phyloP scores from a whole-genome alignment of 2,113 vertebrate genomes.

The Heliornis fulica region DNA sequence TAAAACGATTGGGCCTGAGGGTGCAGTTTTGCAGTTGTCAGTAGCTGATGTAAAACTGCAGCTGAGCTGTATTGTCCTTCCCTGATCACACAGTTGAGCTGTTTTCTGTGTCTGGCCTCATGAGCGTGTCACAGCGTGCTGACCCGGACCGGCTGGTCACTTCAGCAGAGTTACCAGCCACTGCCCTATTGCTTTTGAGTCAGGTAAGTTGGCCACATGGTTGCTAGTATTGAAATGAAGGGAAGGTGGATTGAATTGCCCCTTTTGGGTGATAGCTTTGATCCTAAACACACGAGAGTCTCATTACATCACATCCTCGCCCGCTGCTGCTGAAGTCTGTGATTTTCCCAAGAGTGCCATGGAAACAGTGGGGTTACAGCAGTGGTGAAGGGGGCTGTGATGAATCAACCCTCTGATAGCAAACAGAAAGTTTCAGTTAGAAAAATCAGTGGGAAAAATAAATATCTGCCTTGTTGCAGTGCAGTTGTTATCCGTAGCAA shows the following conservation, averaged over 20 bases:
- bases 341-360: background rate
- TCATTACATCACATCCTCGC: background rate
- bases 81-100: background rate
- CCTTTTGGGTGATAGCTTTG: background rate
- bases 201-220: background rate
- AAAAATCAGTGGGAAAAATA: constrained; percentile 29
- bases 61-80: background rate
- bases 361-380: background rate
- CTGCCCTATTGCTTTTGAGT: background rate
- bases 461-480: constrained; percentile 10
- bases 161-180: background rate
- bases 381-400: background rate
- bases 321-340: background rate
- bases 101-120: background rate
- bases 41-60: background rate
- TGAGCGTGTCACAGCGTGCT: fast-evolving
- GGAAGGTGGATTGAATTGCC: background rate
- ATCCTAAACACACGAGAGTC: fast-evolving
- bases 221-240: background rate
- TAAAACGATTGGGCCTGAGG: constrained; percentile 17
- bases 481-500: constrained; percentile 2
- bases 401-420: constrained; percentile 18
- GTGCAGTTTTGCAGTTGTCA: background rate
- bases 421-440: constrained; percentile 28
- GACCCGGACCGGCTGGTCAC: background rate